Evolutionary conservation across 2,888 invertebrate species (phyloP).

Genomic region (Euproctis similis): DNA sequence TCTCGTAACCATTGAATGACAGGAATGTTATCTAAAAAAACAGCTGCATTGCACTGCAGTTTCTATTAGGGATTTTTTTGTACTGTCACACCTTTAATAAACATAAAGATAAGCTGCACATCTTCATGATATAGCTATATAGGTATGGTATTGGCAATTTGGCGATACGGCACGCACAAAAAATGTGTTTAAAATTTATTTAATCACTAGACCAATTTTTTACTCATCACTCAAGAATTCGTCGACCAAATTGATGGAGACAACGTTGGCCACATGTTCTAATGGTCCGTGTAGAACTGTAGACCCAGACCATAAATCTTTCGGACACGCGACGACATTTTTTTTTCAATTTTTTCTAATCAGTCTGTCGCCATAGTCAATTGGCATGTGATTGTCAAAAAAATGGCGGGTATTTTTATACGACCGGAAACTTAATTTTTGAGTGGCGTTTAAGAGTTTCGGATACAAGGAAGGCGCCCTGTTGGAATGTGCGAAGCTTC

Average conservation of each 20-base stretch:
- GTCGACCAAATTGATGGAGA: constrained; percentile 6
- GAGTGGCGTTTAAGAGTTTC: constrained; percentile 8
- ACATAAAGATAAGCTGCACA: no score
- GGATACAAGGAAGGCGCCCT: constrained; percentile 2
- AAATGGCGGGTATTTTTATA: constrained; percentile 9
- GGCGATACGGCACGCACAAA: no score
- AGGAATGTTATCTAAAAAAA: no score
- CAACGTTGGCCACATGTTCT: constrained; percentile 3
- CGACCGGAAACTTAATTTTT: constrained; percentile 15
- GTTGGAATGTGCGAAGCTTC: no score
- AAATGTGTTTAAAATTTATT: neutral
- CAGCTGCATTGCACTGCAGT: no score
- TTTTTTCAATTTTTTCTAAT: no score
- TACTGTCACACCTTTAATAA: no score
- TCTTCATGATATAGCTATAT: no score
- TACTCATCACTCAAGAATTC: constrained; percentile 7
- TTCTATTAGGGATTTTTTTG: no score
- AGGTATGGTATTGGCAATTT: no score
- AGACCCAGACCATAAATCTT: constrained; percentile 16
- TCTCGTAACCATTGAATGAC: no score
- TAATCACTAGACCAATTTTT: neutral
- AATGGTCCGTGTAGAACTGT: constrained; percentile 8
- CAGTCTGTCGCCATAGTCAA: constrained; percentile 15
- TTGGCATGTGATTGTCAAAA: constrained; percentile 4
- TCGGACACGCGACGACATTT: constrained; percentile 19